phyloP scores from a whole-genome alignment of 64 coral and sea anemone species.

The Stichodactyla mertensii region DNA sequence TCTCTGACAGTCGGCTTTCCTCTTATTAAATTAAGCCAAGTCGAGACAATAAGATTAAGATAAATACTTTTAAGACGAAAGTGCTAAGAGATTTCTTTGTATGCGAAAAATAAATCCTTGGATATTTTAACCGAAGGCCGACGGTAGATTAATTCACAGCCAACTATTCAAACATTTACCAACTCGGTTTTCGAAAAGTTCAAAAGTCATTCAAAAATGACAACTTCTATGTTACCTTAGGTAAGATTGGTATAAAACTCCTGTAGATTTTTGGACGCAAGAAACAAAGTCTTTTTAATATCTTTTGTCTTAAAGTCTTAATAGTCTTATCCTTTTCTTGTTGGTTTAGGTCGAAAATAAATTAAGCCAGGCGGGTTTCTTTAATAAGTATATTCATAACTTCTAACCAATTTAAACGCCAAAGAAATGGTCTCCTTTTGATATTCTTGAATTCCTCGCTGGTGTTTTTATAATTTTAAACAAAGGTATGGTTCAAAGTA shows the following conservation, averaged over 20 bases:
- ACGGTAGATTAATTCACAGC: background rate
- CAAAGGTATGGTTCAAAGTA: background rate
- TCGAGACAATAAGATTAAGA: background rate
- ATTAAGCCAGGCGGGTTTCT: background rate
- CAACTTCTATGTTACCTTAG: background rate
- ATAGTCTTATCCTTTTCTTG: background rate
- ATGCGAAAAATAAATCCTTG: background rate
- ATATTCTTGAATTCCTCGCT: background rate
- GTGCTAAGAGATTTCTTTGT: background rate
- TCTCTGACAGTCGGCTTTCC: background rate
- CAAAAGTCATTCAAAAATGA: background rate
- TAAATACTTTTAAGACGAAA: background rate
- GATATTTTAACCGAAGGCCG: background rate
- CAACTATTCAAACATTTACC: background rate
- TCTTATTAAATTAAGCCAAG: background rate
- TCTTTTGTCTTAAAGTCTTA: background rate
- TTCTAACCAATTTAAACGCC: background rate
- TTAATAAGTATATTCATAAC: background rate
- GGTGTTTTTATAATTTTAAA: background rate
- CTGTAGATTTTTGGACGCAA: background rate
- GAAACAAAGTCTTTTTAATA: background rate
- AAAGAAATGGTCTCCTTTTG: background rate
- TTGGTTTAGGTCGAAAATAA: background rate
- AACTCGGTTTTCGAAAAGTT: background rate
- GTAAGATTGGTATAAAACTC: background rate